phyloP scores from a whole-genome alignment of 2,113 vertebrate genomes.

The Nesogale talazaci region DNA sequence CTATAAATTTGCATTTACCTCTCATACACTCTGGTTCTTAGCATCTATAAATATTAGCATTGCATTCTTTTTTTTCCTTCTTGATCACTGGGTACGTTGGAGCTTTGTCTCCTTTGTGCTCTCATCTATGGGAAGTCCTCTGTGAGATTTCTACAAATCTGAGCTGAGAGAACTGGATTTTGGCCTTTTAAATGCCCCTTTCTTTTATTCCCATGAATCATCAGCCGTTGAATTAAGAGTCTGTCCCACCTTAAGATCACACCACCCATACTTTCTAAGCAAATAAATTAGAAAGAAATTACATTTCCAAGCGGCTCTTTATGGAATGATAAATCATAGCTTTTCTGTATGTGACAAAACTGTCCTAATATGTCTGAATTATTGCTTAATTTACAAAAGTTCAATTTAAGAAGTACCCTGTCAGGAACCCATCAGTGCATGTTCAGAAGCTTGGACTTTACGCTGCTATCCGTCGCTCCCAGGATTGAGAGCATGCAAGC shows the following conservation, averaged over 20 bases:
- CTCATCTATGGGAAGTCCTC: neutral
- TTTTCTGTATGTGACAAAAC: neutral
- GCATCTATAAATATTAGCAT: neutral
- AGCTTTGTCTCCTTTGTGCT: neutral
- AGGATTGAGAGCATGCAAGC: neutral
- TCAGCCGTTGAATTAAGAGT: neutral
- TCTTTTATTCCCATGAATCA: neutral
- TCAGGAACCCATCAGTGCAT: neutral
- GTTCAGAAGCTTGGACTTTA: neutral
- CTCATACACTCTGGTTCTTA: neutral
- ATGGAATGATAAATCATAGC: neutral
- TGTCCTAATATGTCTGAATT: neutral
- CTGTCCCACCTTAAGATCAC: neutral
- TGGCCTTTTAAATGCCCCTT: neutral
- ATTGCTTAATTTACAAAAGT: neutral
- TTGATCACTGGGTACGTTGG: neutral
- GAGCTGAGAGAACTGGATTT: neutral
- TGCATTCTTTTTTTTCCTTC: neutral
- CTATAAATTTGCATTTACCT: neutral
- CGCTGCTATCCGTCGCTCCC: neutral
- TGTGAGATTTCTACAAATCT: neutral
- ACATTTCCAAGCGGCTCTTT: too few species aligned
- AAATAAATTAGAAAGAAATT: constrained; percentile 18
- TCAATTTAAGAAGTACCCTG: neutral
- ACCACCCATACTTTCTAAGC: neutral